Base-by-base conservation (phyloP, 2,113 vertebrate genomes). In the Urocitellus parryii region DNA sequence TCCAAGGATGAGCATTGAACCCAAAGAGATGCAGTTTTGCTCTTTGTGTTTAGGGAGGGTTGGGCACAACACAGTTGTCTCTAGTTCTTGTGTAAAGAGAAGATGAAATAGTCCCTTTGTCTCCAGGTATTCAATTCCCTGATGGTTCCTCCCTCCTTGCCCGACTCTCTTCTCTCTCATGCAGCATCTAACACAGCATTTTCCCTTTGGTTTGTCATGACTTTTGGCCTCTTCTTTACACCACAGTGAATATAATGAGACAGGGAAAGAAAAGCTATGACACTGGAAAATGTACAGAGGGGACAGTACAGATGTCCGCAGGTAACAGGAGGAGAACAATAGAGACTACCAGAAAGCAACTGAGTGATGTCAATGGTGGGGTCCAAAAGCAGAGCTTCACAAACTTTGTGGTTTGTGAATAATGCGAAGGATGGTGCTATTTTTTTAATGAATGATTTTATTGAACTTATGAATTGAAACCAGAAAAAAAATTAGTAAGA, bases 381-480 rank as follows among this genome's bases (percentile, higher is more conserved):
- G 45, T 32, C 58, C 9, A 37, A 9, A 29, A 72, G 1, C 39
- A 74, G 45, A 68, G 25, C 27, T 63, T 22, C 7, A 5, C 7
- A 56, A 58, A 76, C 32, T 67, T 81, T 67, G n/a, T 48, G 20
- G 37, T 42, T 51, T 73, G 56, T 78, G 37, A 76, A 56, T 58
- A 68, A 51, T 39, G n/a, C 56, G 86, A 34, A 74, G 37, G 22
- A 58, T 9, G 8, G 3, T 42, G 14, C 77, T 77, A 56, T 78
- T 85, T 70, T 70, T 77, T 65, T 87, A 70, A 87, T 79, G n/a
- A 73, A 91, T 91, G 29, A 70, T 73, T 86, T 93, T 79, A 51
- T 84, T 73, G n/a, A 90, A 68, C 39, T 77, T 16, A 25, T 58
- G 65, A 73, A 29, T 90, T 42, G 68, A 79, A 58, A 11, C 25